These are phyloP conservation scores for Rynchops niger DNA, from an alignment of 2,113 vertebrate genomes.

Conservation along the genomic window DNA sequence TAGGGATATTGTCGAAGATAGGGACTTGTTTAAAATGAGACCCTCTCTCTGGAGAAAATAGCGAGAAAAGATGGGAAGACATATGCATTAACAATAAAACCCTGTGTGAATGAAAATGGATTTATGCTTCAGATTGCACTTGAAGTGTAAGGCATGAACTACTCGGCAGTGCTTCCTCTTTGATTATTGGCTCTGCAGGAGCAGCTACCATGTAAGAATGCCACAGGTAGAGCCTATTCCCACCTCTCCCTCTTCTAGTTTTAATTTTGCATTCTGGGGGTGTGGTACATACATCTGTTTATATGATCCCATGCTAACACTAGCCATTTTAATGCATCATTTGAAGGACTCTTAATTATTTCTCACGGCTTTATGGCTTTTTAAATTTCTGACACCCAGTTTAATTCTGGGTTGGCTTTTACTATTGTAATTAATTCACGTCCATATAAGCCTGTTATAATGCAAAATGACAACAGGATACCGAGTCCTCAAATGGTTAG, in stretches of 20 bases:
- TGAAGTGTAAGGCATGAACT: background rate
- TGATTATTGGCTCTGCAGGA: background rate
- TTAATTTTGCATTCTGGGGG: background rate
- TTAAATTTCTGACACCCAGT: background rate
- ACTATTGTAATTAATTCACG: background rate
- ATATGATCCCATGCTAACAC: background rate
- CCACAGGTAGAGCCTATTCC: background rate
- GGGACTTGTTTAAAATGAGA: background rate
- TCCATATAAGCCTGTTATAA: background rate
- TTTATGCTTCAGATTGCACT: background rate
- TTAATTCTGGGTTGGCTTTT: slow-evolving; percentile 18
- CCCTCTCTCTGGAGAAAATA: background rate
- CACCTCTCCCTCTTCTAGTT: background rate
- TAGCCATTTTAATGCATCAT: background rate
- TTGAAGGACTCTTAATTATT: background rate
- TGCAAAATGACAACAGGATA: background rate
- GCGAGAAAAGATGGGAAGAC: background rate
- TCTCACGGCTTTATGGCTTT: background rate
- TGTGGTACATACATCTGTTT: background rate
- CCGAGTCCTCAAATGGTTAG: background rate
- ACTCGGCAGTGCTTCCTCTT: background rate
- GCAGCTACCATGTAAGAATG: background rate
- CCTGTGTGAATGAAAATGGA: background rate
- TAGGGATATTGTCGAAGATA: background rate
- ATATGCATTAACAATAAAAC: background rate